These are phyloP conservation scores for Craniophora ligustri DNA, from an alignment of 2,888 invertebrate genomes.

Conservation along the genomic window DNA sequence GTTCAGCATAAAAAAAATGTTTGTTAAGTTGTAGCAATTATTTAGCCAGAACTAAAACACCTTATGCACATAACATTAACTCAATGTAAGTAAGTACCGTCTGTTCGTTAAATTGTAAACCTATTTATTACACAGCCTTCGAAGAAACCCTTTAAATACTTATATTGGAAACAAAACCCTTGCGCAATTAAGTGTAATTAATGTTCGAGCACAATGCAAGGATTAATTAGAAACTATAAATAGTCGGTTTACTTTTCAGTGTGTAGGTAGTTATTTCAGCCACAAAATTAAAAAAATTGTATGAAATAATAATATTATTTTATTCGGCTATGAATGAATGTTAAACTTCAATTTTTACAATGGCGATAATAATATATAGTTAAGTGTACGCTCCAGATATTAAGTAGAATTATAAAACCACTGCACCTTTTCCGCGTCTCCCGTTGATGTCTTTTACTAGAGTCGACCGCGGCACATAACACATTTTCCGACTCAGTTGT, in stretches of 20 bases:
- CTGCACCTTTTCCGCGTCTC: constrained; percentile 12
- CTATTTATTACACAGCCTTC: constrained; percentile 15
- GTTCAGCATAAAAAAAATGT: constrained; percentile 31
- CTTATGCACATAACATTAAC: constrained; percentile 21
- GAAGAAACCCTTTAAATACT: not conserved
- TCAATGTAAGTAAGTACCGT: constrained; percentile 27
- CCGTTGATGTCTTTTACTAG: constrained; percentile 57
- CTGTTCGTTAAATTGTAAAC: constrained; percentile 27
- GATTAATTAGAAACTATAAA: not conserved
- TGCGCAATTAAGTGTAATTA: not conserved
- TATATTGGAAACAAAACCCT: not conserved
- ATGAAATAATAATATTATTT: not conserved
- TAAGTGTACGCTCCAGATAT: not conserved
- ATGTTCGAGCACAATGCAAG: not conserved
- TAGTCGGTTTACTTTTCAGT: not conserved
- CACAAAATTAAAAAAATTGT: no score
- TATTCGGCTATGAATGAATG: not conserved
- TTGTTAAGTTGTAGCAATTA: constrained; percentile 31
- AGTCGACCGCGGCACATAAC: constrained; percentile 16
- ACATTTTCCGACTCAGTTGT: constrained; percentile 8
- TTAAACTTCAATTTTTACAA: not conserved
- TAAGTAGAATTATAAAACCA: not conserved
- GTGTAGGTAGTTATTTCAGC: no score
- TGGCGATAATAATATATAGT: not conserved
- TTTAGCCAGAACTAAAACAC: constrained; percentile 22